These are phyloP conservation scores for Oryzias woworae DNA, from an alignment of 2,113 vertebrate species.

Conservation along the genomic window DNA sequence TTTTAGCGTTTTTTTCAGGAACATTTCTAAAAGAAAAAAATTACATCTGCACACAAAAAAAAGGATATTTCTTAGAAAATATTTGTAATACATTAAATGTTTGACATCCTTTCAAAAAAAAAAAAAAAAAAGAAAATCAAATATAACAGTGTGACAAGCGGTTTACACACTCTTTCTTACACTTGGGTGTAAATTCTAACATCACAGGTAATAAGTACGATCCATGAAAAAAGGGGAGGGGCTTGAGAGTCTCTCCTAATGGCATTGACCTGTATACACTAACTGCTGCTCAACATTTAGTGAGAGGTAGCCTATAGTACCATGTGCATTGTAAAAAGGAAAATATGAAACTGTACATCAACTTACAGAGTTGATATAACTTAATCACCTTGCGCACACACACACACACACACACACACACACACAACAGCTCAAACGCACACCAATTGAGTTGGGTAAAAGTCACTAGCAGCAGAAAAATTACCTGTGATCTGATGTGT, in stretches of 20 bases:
- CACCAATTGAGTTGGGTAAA: slow-evolving; percentile 12
- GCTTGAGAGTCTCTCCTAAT: slow-evolving; percentile 42
- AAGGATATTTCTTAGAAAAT: not conserved
- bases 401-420: slow-evolving; percentile 20
- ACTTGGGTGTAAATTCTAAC: slow-evolving; percentile 19
- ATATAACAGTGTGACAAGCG: slow-evolving; percentile 18
- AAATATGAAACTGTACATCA: slow-evolving; percentile 64
- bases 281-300: slow-evolving; percentile 51
- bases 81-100: not conserved
- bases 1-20: no score
- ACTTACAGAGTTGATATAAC: slow-evolving; percentile 57
- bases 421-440: slow-evolving; percentile 27
- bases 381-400: slow-evolving; percentile 46
- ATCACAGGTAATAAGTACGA: slow-evolving; percentile 26
- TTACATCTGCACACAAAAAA: not conserved
- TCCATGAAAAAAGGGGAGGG: slow-evolving; percentile 32
- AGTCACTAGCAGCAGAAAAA: slow-evolving; percentile 55
- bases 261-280: slow-evolving; percentile 41
- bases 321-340: slow-evolving; percentile 57
- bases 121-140: slow-evolving; percentile 25
- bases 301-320: slow-evolving; percentile 73
- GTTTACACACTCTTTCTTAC: slow-evolving; percentile 7
- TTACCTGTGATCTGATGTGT: slow-evolving; percentile 16
- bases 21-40: not conserved
- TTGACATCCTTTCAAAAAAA: slow-evolving; percentile 7